Conservation (phyloP, 2,113 vertebrate species). For the Limanda limanda region DNA sequence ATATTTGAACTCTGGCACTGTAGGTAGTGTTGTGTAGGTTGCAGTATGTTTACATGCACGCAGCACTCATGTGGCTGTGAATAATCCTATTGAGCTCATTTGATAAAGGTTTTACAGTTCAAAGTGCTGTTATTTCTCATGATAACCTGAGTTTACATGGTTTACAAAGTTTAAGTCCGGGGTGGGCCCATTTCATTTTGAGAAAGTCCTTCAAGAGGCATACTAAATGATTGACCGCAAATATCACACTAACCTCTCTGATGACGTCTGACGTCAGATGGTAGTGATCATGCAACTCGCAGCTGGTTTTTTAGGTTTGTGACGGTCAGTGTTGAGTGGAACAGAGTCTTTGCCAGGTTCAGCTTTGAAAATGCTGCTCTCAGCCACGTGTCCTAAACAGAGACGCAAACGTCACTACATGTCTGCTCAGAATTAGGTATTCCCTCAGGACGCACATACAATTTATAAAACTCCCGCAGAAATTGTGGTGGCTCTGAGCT, state of each 20-base stretch:
- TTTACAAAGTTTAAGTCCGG: conserved; percentile 12
- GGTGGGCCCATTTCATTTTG: neutral
- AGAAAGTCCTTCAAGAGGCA: neutral
- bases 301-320: neutral
- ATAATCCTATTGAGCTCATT: conserved; percentile 17
- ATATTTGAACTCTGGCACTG: conserved; percentile 52
- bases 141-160: neutral
- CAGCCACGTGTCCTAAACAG: neutral
- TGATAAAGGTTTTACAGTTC: conserved; percentile 18
- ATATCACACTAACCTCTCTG: neutral
- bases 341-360: neutral
- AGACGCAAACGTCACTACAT: neutral
- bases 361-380: neutral
- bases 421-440: neutral
- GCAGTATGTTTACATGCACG: conserved; percentile 57
- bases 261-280: neutral
- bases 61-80: conserved; percentile 35
- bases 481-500: neutral
- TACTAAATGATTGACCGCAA: neutral
- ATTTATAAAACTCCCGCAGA: neutral
- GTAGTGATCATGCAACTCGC: neutral
- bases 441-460: neutral
- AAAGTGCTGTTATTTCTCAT: conserved; percentile 1
- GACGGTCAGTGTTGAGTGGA: neutral
- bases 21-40: conserved; percentile 43